Evolutionary conservation across 2,888 invertebrate species (phyloP).

Genomic region (Euproctis similis): DNA sequence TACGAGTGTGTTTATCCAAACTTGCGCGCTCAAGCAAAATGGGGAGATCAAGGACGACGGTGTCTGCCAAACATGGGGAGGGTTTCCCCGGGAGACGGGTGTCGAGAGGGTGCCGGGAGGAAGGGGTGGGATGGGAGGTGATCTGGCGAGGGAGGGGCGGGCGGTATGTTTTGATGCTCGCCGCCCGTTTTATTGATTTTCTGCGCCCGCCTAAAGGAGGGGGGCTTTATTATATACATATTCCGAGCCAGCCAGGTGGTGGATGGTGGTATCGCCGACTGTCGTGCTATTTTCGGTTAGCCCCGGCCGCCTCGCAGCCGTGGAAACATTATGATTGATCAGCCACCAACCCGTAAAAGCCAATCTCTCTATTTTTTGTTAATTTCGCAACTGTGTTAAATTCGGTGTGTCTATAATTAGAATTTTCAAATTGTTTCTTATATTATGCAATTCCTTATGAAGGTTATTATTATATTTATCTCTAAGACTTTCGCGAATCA

Average conservation of each 20-base stretch:
- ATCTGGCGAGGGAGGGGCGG: slow-evolving; percentile 29
- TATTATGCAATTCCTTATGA: no score
- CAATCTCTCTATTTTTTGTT: slow-evolving; percentile 33
- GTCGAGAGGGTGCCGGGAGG: slow-evolving; percentile 17
- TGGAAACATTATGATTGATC: slow-evolving; percentile 59
- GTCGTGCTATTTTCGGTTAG: slow-evolving; percentile 65
- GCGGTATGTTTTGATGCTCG: slow-evolving; percentile 70
- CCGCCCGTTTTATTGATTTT: slow-evolving; percentile 73
- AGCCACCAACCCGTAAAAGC: slow-evolving; percentile 27
- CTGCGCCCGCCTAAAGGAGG: slow-evolving; percentile 49
- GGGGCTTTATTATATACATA: slow-evolving; percentile 66
- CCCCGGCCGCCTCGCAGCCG: slow-evolving; percentile 42
- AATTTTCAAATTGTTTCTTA: no score
- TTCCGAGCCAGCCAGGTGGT: slow-evolving; percentile 40
- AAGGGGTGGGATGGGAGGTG: slow-evolving; percentile 29
- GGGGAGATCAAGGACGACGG: slow-evolving; percentile 71
- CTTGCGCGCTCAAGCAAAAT: slow-evolving; percentile 58
- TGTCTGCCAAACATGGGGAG: slow-evolving; percentile 74
- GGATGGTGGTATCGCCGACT: slow-evolving; percentile 43
- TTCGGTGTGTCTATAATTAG: no score
- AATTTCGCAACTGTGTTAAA: no score
- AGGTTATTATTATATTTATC: no score
- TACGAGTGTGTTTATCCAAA: slow-evolving; percentile 71
- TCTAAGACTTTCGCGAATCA: no score
- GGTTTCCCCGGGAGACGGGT: slow-evolving; percentile 69